These are phyloP conservation scores for Sminthurides bifidus DNA, from an alignment of 1,140 invertebrate species.

Conservation along the genomic window DNA sequence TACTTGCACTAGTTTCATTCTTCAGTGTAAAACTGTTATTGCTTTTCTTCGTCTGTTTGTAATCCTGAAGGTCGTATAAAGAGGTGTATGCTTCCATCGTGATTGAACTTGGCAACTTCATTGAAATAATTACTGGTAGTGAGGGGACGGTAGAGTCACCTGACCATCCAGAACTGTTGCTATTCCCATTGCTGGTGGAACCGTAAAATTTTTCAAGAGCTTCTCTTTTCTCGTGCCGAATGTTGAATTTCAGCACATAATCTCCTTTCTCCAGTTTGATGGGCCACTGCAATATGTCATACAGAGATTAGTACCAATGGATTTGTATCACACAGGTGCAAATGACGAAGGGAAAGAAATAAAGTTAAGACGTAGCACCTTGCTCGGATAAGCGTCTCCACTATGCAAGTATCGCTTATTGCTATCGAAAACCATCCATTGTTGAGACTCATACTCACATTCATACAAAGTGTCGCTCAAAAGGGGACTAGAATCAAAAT, in stretches of 20 bases:
- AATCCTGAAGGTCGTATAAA: constrained; percentile 21
- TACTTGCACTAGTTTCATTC: constrained; percentile 49
- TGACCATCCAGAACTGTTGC: constrained; percentile 2
- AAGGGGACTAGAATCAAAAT: constrained; percentile 43
- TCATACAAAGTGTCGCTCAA: constrained; percentile 84
- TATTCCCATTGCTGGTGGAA: background rate
- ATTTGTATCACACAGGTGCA: background rate
- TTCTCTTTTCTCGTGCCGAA: constrained; percentile 78
- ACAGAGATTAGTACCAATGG: background rate
- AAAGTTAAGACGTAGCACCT: constrained; percentile 46
- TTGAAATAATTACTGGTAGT: constrained; percentile 57
- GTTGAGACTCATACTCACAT: constrained; percentile 84
- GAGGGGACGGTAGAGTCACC: constrained; percentile 17
- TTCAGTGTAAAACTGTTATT: constrained; percentile 43
- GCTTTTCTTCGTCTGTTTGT: constrained; percentile 20
- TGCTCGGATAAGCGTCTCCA: constrained; percentile 78
- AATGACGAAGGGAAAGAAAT: background rate
- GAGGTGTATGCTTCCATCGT: constrained; percentile 58
- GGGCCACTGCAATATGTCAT: constrained; percentile 51
- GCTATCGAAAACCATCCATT: constrained; percentile 91
- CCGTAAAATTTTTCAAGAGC: constrained; percentile 63
- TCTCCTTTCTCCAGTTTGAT: constrained; percentile 91
- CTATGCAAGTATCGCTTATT: constrained; percentile 75
- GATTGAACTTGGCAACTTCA: constrained; percentile 60
- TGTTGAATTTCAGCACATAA: constrained; percentile 68